Percentiles rank a stretch among this genome's conserved stretches.
phyloP scores from a whole-genome alignment of 2,113 vertebrate genomes.

The Chrysemys picta region DNA sequence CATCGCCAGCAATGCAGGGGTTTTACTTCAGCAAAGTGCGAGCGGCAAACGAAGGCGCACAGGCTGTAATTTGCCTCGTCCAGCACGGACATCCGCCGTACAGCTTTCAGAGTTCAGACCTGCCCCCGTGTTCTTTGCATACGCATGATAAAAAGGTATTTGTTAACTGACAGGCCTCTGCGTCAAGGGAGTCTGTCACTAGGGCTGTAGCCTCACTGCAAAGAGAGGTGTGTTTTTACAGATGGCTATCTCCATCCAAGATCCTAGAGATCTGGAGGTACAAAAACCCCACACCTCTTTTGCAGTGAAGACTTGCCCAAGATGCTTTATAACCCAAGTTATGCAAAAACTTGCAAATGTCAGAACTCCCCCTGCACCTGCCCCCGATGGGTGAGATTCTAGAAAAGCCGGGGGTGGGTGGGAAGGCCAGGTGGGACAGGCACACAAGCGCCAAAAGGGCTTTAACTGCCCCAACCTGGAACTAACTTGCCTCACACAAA shows the following conservation, averaged over 20 bases:
- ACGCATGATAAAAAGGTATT: neutral
- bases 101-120: neutral
- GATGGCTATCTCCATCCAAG: neutral
- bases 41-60: neutral
- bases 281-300: neutral
- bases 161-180: rapidly evolving
- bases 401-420: neutral
- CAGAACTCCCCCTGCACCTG: neutral
- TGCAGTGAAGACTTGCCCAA: neutral
- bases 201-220: neutral
- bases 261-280: neutral
- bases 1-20: neutral
- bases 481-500: neutral
- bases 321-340: neutral
- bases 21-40: neutral
- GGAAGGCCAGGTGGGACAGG: too few relatives aligned
- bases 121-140: neutral
- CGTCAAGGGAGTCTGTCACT: neutral
- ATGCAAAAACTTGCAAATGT: neutral
- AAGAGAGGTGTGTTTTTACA: neutral
- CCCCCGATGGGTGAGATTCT: neutral
- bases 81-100: neutral
- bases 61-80: neutral
- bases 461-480: neutral
- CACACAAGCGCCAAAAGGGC: neutral